Evolutionary conservation across 2,888 invertebrate species (phyloP), one percentile per base, ranked within the genome.

Genomic region (Mylabris sibirica): DNA sequence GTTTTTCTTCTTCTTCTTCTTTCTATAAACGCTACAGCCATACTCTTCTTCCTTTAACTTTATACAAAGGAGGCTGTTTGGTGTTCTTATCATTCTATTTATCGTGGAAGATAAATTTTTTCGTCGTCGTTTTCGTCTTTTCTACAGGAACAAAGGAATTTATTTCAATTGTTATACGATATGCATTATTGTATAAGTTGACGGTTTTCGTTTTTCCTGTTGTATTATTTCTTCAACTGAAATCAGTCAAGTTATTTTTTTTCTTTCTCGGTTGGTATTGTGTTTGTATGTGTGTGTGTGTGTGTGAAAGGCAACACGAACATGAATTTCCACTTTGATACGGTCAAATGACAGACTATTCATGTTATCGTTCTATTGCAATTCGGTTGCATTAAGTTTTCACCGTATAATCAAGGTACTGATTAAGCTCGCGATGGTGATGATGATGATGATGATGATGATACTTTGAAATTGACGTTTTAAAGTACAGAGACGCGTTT

Each of bases 331-430:
- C 70, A 70, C 70, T 70, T 34, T 65, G 62, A 59, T 59, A 44
- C 60, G 70, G 67, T 70, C 70, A 70, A 70, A 67, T 64, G 69
- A 49, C 64, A 59, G 64, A 20, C 66, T 62, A 69, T 69, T 69
- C 69, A 67, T 59, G 57, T 12, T 44, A 60, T 59, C 66, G 53
- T 63, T 66, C 60, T 44, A 63, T 61, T 66, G 66, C 66, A 69
- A 69, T 66, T 60, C 49, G 22, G 59, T 12, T 68, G 68, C 68
- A 68, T 63, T 49, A 59, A 62, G 66, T 59, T 69, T 69, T 49
- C 63, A 12, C 22, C 20, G 20, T 49, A 20, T 53, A 53, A 53
- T 53, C 53, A 53, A 22, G 24, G 22, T 53, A 22, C 3, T 53
- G 53, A 53, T 53, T 53, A 53, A 3, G 12, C 12, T 53, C 1